phyloP scores from a whole-genome alignment of 2,888 invertebrate genomes.

The Volucella inanis region DNA sequence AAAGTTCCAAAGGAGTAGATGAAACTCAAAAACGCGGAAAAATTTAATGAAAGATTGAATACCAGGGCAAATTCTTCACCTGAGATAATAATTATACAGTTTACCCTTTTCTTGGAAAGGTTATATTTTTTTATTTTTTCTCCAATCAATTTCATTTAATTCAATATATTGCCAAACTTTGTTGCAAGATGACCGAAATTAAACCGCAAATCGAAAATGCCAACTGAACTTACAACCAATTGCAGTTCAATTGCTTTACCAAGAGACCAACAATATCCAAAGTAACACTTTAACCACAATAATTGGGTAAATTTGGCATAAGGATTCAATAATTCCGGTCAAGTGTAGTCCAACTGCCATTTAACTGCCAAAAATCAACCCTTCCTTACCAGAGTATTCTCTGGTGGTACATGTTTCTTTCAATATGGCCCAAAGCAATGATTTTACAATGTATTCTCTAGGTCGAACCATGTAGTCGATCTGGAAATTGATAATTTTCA shows the following conservation, averaged over 20 bases:
- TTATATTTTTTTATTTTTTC: not conserved
- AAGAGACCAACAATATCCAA: too few relatives aligned
- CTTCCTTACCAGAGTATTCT: too few relatives aligned
- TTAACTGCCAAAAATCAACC: too few relatives aligned
- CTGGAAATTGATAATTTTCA: slow-evolving; percentile 65
- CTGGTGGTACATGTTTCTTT: too few relatives aligned
- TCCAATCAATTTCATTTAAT: too few relatives aligned
- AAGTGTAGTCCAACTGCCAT: not conserved
- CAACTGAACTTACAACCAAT: too few relatives aligned
- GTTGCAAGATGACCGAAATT: too few relatives aligned
- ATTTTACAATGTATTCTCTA: not conserved
- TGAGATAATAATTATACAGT: slow-evolving; percentile 37
- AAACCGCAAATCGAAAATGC: too few relatives aligned
- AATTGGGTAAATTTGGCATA: slow-evolving; percentile 24
- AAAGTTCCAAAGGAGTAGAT: not conserved
- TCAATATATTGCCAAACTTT: too few relatives aligned
- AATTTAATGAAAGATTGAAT: slow-evolving; percentile 63
- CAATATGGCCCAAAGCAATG: too few relatives aligned
- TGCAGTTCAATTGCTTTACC: too few relatives aligned
- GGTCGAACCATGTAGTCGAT: slow-evolving; percentile 20
- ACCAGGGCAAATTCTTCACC: slow-evolving; percentile 22
- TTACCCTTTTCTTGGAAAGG: slow-evolving; percentile 1
- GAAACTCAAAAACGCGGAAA: slow-evolving; percentile 17
- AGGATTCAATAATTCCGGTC: slow-evolving; percentile 13
- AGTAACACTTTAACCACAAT: slow-evolving; percentile 7